Evolutionary conservation across 2,113 vertebrate species (phyloP).

Genomic region (Egretta garzetta): DNA sequence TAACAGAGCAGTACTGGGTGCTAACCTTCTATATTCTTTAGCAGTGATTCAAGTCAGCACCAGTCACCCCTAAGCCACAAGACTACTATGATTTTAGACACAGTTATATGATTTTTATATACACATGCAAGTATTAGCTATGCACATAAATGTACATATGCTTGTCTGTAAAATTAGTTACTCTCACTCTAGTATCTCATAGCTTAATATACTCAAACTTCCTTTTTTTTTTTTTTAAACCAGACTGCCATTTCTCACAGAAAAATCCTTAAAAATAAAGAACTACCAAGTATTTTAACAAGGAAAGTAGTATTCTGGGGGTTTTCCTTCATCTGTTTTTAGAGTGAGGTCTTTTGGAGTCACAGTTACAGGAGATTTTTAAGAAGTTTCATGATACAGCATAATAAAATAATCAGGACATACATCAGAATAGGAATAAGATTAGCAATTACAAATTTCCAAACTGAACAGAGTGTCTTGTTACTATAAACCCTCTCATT

Average conservation of each 20-base stretch:
- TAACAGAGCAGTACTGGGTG: not conserved
- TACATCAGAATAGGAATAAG: not conserved
- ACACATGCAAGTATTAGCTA: not conserved
- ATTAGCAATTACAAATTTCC: not conserved
- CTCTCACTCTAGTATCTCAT: not conserved
- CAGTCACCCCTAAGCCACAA: not conserved
- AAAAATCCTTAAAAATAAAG: not conserved
- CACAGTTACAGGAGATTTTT: not conserved
- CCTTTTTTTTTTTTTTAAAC: not conserved
- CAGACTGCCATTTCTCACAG: not conserved
- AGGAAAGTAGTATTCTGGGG: not conserved
- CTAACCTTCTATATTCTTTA: not conserved
- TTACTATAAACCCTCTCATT: not conserved
- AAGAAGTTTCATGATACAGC: not conserved
- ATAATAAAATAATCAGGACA: not conserved
- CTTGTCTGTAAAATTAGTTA: not conserved
- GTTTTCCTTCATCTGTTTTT: not conserved
- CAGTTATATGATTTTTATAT: not conserved
- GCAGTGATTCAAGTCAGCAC: not conserved
- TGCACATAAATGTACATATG: accelerated
- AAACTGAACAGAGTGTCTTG: not conserved
- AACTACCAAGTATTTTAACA: not conserved
- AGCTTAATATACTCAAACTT: not conserved
- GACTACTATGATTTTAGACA: not conserved
- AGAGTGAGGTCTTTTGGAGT: not conserved